These are phyloP conservation scores for Latheticus oryzae DNA, from an alignment of 2,888 invertebrate species.

Conservation along the genomic window DNA sequence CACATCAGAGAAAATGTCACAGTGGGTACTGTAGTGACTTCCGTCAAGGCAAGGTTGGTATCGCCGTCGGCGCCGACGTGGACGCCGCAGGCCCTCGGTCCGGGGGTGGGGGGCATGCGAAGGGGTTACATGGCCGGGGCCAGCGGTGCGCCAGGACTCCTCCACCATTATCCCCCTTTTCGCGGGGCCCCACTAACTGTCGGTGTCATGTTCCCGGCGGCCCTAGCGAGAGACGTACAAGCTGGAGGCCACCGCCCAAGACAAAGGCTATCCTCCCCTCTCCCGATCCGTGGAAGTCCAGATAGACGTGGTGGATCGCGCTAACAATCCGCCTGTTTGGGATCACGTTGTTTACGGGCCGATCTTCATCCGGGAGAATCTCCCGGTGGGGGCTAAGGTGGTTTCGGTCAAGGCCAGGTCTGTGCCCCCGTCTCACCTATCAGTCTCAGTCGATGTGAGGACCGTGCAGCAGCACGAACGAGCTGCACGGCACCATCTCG, in stretches of 20 bases:
- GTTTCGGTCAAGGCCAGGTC: slow-evolving; percentile 99
- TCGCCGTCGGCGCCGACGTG: slow-evolving; percentile 63
- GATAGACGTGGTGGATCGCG: slow-evolving; percentile 98
- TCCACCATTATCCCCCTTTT: slow-evolving; percentile 42
- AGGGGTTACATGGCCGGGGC: slow-evolving; percentile 57
- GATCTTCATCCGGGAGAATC: slow-evolving; percentile 97
- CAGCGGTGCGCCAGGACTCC: slow-evolving; percentile 50
- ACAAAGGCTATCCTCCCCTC: slow-evolving; percentile 95
- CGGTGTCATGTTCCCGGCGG: slow-evolving; percentile 42
- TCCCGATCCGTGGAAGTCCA: slow-evolving; percentile 97
- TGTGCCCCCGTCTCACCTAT: slow-evolving; percentile 67
- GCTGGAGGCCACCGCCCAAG: slow-evolving; percentile 98
- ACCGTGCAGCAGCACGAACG: slow-evolving; percentile 64
- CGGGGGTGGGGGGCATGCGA: slow-evolving; percentile 54
- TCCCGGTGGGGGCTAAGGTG: slow-evolving; percentile 97
- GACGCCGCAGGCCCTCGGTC: slow-evolving; percentile 49
- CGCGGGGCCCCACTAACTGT: slow-evolving; percentile 41
- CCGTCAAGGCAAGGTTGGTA: slow-evolving; percentile 98
- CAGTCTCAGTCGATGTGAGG: slow-evolving; percentile 38
- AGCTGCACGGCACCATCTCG: slow-evolving; percentile 64
- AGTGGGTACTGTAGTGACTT: slow-evolving; percentile 98
- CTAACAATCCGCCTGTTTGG: slow-evolving; percentile 98
- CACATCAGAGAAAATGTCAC: slow-evolving; percentile 99
- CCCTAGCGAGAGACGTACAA: slow-evolving; percentile 94
- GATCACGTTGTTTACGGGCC: slow-evolving; percentile 96